phyloP scores from a whole-genome alignment of 2,113 vertebrate species.

The Gasterosteus aculeatus region DNA sequence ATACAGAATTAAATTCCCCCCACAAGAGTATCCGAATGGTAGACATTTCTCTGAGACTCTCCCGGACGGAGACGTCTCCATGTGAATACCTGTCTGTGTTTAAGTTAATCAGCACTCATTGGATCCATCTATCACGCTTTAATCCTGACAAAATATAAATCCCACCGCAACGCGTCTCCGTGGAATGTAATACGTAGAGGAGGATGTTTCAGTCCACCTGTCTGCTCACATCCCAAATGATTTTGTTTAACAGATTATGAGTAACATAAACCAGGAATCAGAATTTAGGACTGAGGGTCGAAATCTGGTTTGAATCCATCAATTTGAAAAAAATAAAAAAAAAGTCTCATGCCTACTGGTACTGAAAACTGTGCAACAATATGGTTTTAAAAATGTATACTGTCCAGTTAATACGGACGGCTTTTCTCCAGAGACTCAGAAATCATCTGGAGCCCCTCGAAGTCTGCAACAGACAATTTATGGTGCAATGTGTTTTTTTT shows the following conservation, averaged over 20 bases:
- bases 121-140: conserved; percentile 44
- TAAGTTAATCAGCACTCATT: background rate
- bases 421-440: conserved; percentile 58
- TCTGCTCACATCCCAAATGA: conserved; percentile 35
- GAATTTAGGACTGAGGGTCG: conserved; percentile 74
- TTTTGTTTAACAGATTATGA: conserved; percentile 60
- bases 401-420: conserved; percentile 46
- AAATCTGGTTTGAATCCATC: conserved; percentile 77
- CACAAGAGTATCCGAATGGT: background rate
- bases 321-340: conserved; percentile 48
- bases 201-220: conserved; percentile 47
- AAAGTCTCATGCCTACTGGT: conserved; percentile 32
- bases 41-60: conserved; percentile 19
- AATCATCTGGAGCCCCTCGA: conserved; percentile 50
- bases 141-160: conserved; percentile 50
- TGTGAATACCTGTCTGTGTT: conserved; percentile 45
- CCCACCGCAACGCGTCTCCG: conserved; percentile 35
- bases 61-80: conserved; percentile 30
- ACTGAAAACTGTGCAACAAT: conserved; percentile 53
- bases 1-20: conserved; percentile 34
- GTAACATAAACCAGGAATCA: conserved; percentile 68
- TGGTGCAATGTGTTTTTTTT: conserved; percentile 59
- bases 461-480: conserved; percentile 63
- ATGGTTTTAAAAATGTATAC: conserved; percentile 61
- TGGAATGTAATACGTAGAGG: conserved; percentile 54